Base-by-base conservation (phyloP, 2,888 invertebrate species). In the Boloria euphrosyne region DNA sequence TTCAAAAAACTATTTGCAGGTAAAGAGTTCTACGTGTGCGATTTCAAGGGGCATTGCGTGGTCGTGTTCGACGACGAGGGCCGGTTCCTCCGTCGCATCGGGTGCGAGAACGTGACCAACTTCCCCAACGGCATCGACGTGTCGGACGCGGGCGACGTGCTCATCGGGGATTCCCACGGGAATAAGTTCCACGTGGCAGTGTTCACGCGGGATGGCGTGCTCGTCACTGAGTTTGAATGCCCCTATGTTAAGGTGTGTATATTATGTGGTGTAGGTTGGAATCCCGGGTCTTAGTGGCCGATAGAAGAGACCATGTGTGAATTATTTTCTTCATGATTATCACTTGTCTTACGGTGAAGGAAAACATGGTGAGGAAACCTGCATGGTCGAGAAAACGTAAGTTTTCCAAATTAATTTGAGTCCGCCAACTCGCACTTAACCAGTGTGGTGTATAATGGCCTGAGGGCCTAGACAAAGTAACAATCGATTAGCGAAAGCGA, bases 101-200 rank as follows among this genome's bases (percentile, higher is more conserved):
- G 98, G 74, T 97, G 96, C 90, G 98, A 98, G 90, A 97, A 96
- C 85, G 95, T 98, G 77, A 99, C 98, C 78, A 98, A 98, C 90
- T 99, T 98, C 89, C 99, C 98, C 6, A 99, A 98, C 86, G 99
- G 99, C 74, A 98, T 99, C 81, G 98, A 98, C 91, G 98, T 99
- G 83, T 98, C 98, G 62, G 98, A 98, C 88, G 98, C 97, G 60
- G 98, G 98, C 52, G 98, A 99, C 88, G 97, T 99, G 69, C 94
- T 99, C 73, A 97, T 99, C 78, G 98, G 98, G 16, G 98, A 99
- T 90, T 98, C 98, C 61, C 98, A 99, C 88, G 98, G 98, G 55
- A 99, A 99, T 93, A 96, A 98, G 79, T 99, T 99, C 87, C 98
- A 99, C 84, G 98, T 99, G 64, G 98, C 98, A 68, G 98, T 98